A percentile compares a stretch with the other conserved stretches of the same genome.
Evolutionary conservation across 2,797 vertebrate genomes (phyloP).

Genomic region (Coranthus polyacanthus): DNA sequence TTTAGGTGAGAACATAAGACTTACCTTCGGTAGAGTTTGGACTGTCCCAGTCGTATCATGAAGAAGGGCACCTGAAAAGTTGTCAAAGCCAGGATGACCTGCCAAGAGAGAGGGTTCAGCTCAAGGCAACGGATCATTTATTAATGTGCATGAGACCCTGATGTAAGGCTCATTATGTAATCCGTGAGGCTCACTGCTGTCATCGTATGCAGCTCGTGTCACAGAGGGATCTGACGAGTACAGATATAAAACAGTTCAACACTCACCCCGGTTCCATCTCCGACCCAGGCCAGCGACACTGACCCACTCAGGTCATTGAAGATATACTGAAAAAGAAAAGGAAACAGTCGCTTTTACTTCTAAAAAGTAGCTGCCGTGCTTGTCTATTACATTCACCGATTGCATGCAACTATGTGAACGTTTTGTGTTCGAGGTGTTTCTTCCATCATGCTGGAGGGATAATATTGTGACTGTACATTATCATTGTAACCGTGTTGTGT

Average conservation of each 20-base stretch:
- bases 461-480: no score
- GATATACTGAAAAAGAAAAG: slow-evolving; percentile 75
- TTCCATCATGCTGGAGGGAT: no score
- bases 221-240: slow-evolving; percentile 4
- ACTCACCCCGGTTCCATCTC: slow-evolving; percentile 95
- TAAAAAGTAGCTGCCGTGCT: no score
- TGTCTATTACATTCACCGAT: no score
- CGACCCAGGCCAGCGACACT: slow-evolving; percentile 94
- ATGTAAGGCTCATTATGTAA: slow-evolving; percentile 19
- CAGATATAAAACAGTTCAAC: slow-evolving; percentile 14
- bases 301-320: slow-evolving; percentile 93
- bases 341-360: neutral
- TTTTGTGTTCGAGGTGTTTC: no score
- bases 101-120: slow-evolving; percentile 43
- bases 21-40: slow-evolving; percentile 94
- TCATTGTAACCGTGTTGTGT: no score
- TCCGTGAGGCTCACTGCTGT: slow-evolving; percentile 1
- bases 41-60: slow-evolving; percentile 90
- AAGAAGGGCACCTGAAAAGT: slow-evolving; percentile 93
- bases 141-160: slow-evolving; percentile 4
- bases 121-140: slow-evolving; percentile 36
- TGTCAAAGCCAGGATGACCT: slow-evolving; percentile 94
- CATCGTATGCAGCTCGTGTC: slow-evolving; percentile 16
- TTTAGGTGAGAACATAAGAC: neutral
- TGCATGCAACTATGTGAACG: neutral